Evolutionary conservation across 2,113 vertebrate genomes (phyloP), one percentile per base, ranked within the genome.

Genomic region (Pelodiscus sinensis): DNA sequence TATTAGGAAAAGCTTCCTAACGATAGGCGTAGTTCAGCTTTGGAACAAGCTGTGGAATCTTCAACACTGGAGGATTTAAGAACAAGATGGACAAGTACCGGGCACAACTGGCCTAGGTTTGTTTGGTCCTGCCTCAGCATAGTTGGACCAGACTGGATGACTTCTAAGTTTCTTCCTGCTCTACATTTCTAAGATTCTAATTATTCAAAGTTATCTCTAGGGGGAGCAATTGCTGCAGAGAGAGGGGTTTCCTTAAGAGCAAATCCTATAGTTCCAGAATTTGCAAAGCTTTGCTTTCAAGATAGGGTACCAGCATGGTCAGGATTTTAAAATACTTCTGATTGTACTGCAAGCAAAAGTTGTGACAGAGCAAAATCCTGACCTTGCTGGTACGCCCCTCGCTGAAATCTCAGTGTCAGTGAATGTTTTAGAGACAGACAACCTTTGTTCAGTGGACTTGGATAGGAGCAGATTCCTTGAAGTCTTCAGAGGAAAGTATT

Each of bases 221-320:
- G 3, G 44, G 14, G 62, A 94, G 44, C 52, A 62, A 38, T 85
- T 93, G 27, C 24, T 86, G 24, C n/a, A 51, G 55, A 10, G 38
- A 44, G 21, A 44, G 18, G 75, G 44, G 29, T 86, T 94, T 56
- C 10, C 13, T n/a, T 85, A 88, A 84, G 86, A 55, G 21, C 7
- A 94, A 90, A 94, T 54, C 54, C 29, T 18, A n/a, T 5, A 86
- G 79, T 80, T 92, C 60, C 86, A 91, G 91, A 79, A 38, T 35
- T 60, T 83, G 38, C 38, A 44, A 25, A 24, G 38, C 38, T 44
- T 68, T 68, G 16, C 31, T 68, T 12, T 68, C 65, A 35, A 19
- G 16, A 22, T 24, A 75, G 19, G 38, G 35, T 21, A 35, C 27
- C 27, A 3, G 5, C 11, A 85, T 6, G 6, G 57, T 81, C 92